Base-by-base conservation (phyloP, 2,888 invertebrate genomes). In the Harpagoxenus sublaevis region DNA sequence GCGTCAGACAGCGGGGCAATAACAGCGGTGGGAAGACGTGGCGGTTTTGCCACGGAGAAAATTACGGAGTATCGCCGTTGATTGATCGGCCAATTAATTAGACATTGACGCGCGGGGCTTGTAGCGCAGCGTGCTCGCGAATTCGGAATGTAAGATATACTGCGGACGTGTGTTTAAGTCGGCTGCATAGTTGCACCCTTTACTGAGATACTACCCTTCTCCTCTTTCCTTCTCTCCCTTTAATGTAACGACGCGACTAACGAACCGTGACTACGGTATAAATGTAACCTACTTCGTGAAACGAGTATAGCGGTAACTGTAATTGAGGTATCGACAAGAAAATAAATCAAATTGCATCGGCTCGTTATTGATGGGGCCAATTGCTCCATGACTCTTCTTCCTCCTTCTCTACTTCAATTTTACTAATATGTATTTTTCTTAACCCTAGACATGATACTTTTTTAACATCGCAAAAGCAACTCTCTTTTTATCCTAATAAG, bases 271-370 rank as follows among this genome's bases (percentile, higher is more conserved):
- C 84, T 85, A 68, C 70, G 75, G 83, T 83, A 85, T 85, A 85
- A 83, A 85, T 85, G 84, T 83, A 83, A 75, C 83, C 83, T 60
- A 83, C 83, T 83, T 85, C 73, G 66, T 35, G 83, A 63, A 73
- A 82, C 83, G 73, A 83, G 83, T 83, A 66, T 83, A 73, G 83
- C 66, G 84, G 84, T 84, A 85, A 75, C 84, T 83, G 74, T 75
- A 85, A 85, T 85, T 83, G 84, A 85, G 83, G 68, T 83, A 83
- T 73, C 65, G 84, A 53, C 84, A 83, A 83, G 84, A 83, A 74
- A 84, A 84, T 84, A 83, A 84, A 84, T 84, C 83, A 82, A 74
- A 66, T 71, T 60, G 48, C 66, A 65, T 45, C 55, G 55, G 23
- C 60, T 70, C 55, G 83, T 66, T 85, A 83, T 85, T 62, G 83